Base-by-base conservation (phyloP, 2,113 vertebrate species). In the Corythaixoides concolor region DNA sequence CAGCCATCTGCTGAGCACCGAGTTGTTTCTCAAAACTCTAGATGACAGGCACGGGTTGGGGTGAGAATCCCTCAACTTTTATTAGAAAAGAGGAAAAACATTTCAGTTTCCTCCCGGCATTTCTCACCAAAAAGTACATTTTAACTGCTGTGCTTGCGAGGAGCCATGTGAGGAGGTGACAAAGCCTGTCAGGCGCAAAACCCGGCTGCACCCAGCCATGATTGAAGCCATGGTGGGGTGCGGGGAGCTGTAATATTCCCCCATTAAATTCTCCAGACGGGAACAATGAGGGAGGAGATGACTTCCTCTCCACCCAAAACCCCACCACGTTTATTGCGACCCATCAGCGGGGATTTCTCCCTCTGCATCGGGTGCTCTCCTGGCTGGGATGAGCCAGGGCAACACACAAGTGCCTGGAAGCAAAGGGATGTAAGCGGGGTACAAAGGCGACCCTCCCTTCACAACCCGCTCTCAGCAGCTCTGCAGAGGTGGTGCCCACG, bases 401-500 rank as follows among this genome's bases (percentile, higher is more conserved):
- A 30, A 37, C 56, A 32, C 4, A 2, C 2, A 4, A 72, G 26
- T 8, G 11, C 45, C 63, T 64, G 83, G 37, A 79, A 88, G 33
- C 24, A 50, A 56, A n/a, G 35, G 53, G 8, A 45, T 4, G 21
- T 23, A 14, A 47, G 32, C 2, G 0, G 26, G 22, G 52, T 9
- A 39, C 22, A n/a, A 32, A 68, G 67, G n/a, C 9, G 11, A 79
- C 63, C 5, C 12, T 53, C 41, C 39, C 50, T 73, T 60, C 52
- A n/a, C 20, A 56, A 55, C 49, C 41, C 8, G 56, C 12, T 47
- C 52, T 7, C 11, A 17, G 43, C 62, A 79, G 58, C 75, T 64
- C 55, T 0, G 1, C 8, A 12, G 73, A 59, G 59, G 33, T 1
- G n/a, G 67, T 39, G 43, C 56, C 66, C 8, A 0, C 0, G 0